Percentiles rank a stretch among this genome's conserved stretches.
Evolutionary conservation across 2,888 invertebrate species (phyloP).

Genomic region (Caenorhabditis sp.): DNA sequence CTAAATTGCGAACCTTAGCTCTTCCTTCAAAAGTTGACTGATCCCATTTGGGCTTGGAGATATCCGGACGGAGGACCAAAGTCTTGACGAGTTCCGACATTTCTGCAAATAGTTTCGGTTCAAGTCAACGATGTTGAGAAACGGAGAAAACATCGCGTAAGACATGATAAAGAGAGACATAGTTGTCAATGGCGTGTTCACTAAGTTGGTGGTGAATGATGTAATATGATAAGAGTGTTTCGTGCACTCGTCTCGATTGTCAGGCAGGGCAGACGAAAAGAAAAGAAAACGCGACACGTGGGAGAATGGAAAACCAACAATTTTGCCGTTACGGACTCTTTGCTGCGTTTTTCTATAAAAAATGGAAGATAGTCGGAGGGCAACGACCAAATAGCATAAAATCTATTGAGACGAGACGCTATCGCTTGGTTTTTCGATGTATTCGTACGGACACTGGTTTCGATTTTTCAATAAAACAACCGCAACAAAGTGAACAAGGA

Average conservation of each 20-base stretch:
- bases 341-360: not conserved
- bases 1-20: conserved; percentile 49
- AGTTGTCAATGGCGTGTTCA: conserved; percentile 53
- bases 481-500: not conserved
- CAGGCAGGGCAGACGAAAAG: conserved; percentile 11
- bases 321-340: not conserved
- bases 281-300: conserved; percentile 31
- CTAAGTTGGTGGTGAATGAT: conserved; percentile 49
- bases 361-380: not conserved
- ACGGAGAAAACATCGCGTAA: conserved; percentile 23
- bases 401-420: not conserved
- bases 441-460: not conserved
- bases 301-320: not conserved
- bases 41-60: conserved; percentile 93
- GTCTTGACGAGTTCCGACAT: conserved; percentile 73
- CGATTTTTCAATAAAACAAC: not conserved
- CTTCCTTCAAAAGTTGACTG: conserved; percentile 85
- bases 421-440: conserved; percentile 3
- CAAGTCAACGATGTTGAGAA: not conserved
- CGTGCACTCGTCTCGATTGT: conserved; percentile 36
- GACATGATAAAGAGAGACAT: conserved; percentile 1
- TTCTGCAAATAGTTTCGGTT: conserved; percentile 13
- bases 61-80: conserved; percentile 84
- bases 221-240: conserved; percentile 66
- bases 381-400: conserved; percentile 35